Evolutionary conservation across 1,140 invertebrate species (phyloP), one percentile per base, ranked within the genome.

Genomic region (Bradysia coprophila): DNA sequence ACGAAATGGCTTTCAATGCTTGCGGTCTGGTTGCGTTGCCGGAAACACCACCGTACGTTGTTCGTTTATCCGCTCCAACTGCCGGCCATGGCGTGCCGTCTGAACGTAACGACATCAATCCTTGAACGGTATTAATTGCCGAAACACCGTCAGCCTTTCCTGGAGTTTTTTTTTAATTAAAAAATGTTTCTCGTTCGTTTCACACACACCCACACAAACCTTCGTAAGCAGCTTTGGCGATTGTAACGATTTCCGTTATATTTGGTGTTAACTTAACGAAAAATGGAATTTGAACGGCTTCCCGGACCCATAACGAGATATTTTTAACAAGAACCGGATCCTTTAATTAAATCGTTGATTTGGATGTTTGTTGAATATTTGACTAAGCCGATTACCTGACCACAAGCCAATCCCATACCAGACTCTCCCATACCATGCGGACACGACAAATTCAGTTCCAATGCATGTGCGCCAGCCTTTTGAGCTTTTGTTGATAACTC

Each of bases 181-280:
- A 37, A 28, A 28, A 8, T 28, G 24, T 13, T 28, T 13, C 24
- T 8, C 24, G 6, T 28, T 28, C 6, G 6, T 28, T 28, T 28
- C 13, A 8, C 6, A 8, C 24, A 28, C 24, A 8, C 13, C 24
- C 13, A n/a, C n/a, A n/a, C n/a, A n/a, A n/a, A 76, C 86, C 89
- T 71, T 94, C 76, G 51, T 85, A 67, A 4, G 94, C 94, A 1
- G 94, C 95, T 51, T 57, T 67, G 0, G 95, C 93, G 49, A 98
- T 92, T 5, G 64, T 62, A 1, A 83, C 76, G 36, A 98, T 90
- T 48, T 95, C 80, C 0, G 94, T 98, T 0, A 98, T 92, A 59
- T 98, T 98, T 1, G 95, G 95, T 1, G 95, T 98, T 37, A 98
- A 57, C 66, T 98, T 98, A 2, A 94, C 76, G 65, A 98, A 98